These are phyloP conservation scores for Phoenicopterus ruber DNA, from an alignment of 2,113 vertebrate species.

Conservation along the genomic window DNA sequence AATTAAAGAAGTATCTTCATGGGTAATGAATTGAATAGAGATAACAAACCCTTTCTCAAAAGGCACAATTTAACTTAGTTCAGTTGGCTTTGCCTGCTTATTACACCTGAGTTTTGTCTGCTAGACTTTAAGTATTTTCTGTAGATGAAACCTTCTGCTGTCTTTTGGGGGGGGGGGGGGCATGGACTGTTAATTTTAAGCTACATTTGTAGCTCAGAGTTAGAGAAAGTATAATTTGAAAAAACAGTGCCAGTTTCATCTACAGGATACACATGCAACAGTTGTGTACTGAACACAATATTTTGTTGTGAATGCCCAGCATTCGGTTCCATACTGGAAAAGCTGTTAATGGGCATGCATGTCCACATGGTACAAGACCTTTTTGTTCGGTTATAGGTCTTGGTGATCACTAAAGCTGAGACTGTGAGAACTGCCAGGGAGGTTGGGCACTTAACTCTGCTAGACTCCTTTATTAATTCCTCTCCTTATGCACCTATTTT, in stretches of 20 bases:
- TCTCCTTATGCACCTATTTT: not conserved
- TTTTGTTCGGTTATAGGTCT: not conserved
- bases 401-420: not conserved
- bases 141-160: not conserved
- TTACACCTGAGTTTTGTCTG: not conserved
- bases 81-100: not conserved
- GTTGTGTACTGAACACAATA: not conserved
- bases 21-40: not conserved
- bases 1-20: not conserved
- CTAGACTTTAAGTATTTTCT: not conserved
- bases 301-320: not conserved
- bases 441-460: not conserved
- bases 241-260: not conserved
- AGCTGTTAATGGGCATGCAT: not conserved
- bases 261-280: not conserved
- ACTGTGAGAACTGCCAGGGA: not conserved
- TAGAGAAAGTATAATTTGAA: not conserved
- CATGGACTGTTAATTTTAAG: not conserved
- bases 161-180: too few species aligned
- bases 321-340: not conserved
- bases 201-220: not conserved
- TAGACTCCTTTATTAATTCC: not conserved
- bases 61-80: not conserved
- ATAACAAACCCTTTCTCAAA: not conserved
- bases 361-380: not conserved